Base-by-base conservation (phyloP, 2,797 vertebrate genomes). In the Clarias pachynema region DNA sequence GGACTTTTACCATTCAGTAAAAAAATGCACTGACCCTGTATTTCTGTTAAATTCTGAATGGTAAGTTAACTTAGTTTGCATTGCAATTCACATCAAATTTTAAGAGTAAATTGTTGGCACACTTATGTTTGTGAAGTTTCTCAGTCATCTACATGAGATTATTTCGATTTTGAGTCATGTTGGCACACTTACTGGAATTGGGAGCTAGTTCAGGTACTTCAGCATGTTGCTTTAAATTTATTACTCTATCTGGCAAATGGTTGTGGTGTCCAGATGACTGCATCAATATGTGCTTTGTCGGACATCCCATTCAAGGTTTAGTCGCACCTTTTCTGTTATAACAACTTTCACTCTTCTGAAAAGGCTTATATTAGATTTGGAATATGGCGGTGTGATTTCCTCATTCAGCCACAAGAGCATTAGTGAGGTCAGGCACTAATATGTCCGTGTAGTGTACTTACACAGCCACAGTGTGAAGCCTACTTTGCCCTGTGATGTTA, bases 401-500 rank as follows among this genome's bases (percentile, higher is more conserved):
- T 20, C 49, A 56, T 56, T 75, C 24, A 57, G 22, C 40, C 68
- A 22, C 18, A 49, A 14, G 40, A 72, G 15, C 0, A 29, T 74
- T 18, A 26, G 44, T 56, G n/a, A 74, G 56, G 57, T 78, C 56
- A 78, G 29, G 1, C 29, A 59, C 73, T 12, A 22, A 60, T 60
- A 12, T 60, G 26, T 20, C 57, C 20, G 16, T 78, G 15, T 40
- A 18, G 20, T 60, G 2, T 62, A n/a, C 26, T 44, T 79, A 31
- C 56, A 80, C 37, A 82, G 18, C 16, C 37, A 44, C 80, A 87
- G 89, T 84, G 84, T 81, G 31, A 90, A 89, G 89, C 91, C 88
- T 88, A 85, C 82, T 91, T 93, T 88, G 84, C 16, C 87, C 70
- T 31, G 7, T 24, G n/a, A 89, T 94, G 91, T 93, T 94, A 91